These are phyloP conservation scores for Xestia c-nigrum DNA, from an alignment of 2,888 invertebrate species.

Conservation along the genomic window DNA sequence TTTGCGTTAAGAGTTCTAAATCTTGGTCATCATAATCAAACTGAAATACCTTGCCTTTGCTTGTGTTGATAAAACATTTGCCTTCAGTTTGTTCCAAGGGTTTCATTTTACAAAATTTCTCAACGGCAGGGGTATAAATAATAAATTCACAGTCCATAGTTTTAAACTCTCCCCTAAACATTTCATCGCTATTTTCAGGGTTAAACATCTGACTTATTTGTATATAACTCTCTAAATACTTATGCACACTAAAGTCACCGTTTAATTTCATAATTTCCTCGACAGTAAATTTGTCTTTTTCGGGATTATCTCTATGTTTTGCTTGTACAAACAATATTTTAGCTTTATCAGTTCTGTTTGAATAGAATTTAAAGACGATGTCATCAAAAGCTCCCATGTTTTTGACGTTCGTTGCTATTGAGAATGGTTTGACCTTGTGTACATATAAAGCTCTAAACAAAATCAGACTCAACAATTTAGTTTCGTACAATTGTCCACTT, in stretches of 20 bases:
- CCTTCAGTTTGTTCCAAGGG: background rate
- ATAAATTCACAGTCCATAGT: conserved; percentile 55
- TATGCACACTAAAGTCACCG: conserved; percentile 53
- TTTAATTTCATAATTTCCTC: conserved; percentile 48
- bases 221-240: conserved; percentile 62
- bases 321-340: conserved; percentile 64
- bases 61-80: conserved; percentile 47
- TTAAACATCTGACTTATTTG: conserved; percentile 47
- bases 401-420: conserved; percentile 55
- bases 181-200: conserved; percentile 33
- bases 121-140: conserved; percentile 58
- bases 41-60: conserved; percentile 41
- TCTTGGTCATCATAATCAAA: conserved; percentile 51
- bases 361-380: conserved; percentile 59
- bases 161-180: conserved; percentile 47
- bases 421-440: conserved; percentile 45
- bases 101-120: conserved; percentile 39
- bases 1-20: conserved; percentile 35
- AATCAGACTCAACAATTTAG: conserved; percentile 62
- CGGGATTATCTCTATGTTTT: conserved; percentile 60
- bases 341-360: conserved; percentile 28
- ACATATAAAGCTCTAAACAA: conserved; percentile 57
- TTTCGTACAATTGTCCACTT: conserved; percentile 66
- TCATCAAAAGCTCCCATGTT: conserved; percentile 67
- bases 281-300: conserved; percentile 49